Conservation (phyloP, 2,113 vertebrate genomes). For the Motacilla tschutschensis region DNA sequence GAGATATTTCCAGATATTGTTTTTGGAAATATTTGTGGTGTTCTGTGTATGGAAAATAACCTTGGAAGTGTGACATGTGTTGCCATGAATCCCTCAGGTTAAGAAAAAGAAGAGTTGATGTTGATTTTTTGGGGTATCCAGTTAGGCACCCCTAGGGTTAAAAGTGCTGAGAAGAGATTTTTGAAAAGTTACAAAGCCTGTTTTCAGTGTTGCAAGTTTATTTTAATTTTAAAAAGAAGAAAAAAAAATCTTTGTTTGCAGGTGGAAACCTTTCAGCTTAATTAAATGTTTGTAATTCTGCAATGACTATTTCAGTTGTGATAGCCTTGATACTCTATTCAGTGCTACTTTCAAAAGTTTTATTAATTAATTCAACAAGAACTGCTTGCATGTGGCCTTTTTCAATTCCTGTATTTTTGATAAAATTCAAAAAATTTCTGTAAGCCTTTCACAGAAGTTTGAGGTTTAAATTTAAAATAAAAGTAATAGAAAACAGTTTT, state of each 20-base stretch:
- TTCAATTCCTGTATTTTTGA: not conserved
- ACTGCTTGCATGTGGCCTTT: not conserved
- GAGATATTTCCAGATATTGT: not conserved
- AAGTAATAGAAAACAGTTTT: not conserved
- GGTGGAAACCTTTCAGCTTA: not conserved
- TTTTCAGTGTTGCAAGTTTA: not conserved
- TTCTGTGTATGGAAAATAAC: not conserved
- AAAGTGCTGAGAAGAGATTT: not conserved
- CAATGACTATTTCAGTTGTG: not conserved
- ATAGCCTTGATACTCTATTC: not conserved
- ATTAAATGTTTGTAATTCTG: not conserved
- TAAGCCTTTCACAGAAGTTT: not conserved
- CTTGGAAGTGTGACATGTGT: not conserved
- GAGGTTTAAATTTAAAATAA: not conserved
- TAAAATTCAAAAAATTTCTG: not conserved
- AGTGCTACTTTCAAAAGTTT: not conserved
- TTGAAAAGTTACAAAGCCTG: not conserved
- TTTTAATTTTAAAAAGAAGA: not conserved
- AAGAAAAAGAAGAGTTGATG: not conserved
- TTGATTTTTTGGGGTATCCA: not conserved
- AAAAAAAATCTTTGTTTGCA: not conserved
- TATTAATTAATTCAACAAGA: not conserved
- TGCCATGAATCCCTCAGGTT: not conserved
- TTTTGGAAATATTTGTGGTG: not conserved
- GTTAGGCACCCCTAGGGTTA: not conserved